Base-by-base conservation (phyloP, 2,888 invertebrate species). In the Amiota communis region DNA sequence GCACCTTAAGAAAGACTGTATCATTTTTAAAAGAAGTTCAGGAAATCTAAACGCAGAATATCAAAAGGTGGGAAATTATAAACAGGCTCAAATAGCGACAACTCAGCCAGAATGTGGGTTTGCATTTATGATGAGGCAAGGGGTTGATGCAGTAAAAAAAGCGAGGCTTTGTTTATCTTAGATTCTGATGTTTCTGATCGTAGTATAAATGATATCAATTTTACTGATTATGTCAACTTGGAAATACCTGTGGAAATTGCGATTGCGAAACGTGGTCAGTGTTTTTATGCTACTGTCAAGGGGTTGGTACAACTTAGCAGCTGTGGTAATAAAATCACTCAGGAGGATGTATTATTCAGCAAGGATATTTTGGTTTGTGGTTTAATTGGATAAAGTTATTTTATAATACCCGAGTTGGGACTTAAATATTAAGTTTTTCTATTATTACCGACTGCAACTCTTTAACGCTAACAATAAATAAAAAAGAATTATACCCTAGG, bases 231-330 rank as follows among this genome's bases (percentile, higher is more conserved):
- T 74, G 20, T 51, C 10, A 53, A 74, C 13, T 73, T 80, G 74
- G 23, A 65, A 53, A n/a, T 12, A 10, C 82, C 81, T 8, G 12
- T 85, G 8, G 83, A 82, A 78, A 86, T 87, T 51, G 79, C 79
- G 36, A 72, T 86, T 56, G 86, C 87, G 12, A 78, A 75, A 49
- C 49, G 77, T 70, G 77, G 73, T 49, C 51, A 74, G 23, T 74
- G 23, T 20, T 61, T 74, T 17, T 68, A 48, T 49, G 71, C 71
- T 8, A 74, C 23, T 12, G 17, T 17, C 9, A 48, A 1, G 8
- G 51, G 67, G 1, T 8, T 67, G 0, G 51, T 67, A 10, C 12
- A 47, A 8, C 9, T 59, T 47, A 13, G 51, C 23, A 17, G 12
- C n/a, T 6, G 36, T 6, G 36, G 36, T 23, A 23, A 23, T 36